Conservation (phyloP, 2,888 invertebrate genomes). For the Ormyrus rosae region DNA sequence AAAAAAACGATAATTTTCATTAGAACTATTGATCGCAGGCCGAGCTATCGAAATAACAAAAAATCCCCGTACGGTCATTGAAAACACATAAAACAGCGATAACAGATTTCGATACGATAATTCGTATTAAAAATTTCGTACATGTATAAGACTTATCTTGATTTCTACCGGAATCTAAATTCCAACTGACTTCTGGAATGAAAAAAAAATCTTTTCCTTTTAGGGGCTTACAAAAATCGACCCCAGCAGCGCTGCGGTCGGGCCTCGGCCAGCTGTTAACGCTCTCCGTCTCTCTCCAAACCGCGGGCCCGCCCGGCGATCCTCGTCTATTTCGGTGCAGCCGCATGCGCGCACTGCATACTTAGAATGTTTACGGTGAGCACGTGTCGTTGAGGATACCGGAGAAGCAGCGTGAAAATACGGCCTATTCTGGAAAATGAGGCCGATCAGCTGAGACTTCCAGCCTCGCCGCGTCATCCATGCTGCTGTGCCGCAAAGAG, state of each 20-base stretch:
- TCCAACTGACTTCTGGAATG: no score
- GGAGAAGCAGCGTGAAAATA: slow-evolving; percentile 2
- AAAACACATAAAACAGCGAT: no score
- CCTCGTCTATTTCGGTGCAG: not conserved
- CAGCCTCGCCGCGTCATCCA: slow-evolving; percentile 12
- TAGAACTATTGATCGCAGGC: no score
- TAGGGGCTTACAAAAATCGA: not conserved
- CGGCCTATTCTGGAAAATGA: slow-evolving; percentile 42
- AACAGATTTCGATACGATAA: no score
- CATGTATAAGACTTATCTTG: no score
- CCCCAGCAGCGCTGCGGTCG: not conserved
- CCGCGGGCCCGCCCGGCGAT: no score
- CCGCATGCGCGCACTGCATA: not conserved
- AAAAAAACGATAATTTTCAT: no score
- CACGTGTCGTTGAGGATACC: not conserved
- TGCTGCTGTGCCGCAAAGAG: not conserved
- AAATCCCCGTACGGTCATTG: no score
- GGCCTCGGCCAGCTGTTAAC: not conserved
- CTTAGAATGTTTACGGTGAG: not conserved
- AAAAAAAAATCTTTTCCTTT: no score
- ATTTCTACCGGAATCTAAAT: no score
- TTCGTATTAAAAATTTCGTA: no score
- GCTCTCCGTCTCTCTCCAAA: not conserved
- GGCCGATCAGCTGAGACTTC: slow-evolving; percentile 41
- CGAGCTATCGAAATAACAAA: no score